phyloP scores from a whole-genome alignment of 2,113 vertebrate species.

The Heptranchias perlo region DNA sequence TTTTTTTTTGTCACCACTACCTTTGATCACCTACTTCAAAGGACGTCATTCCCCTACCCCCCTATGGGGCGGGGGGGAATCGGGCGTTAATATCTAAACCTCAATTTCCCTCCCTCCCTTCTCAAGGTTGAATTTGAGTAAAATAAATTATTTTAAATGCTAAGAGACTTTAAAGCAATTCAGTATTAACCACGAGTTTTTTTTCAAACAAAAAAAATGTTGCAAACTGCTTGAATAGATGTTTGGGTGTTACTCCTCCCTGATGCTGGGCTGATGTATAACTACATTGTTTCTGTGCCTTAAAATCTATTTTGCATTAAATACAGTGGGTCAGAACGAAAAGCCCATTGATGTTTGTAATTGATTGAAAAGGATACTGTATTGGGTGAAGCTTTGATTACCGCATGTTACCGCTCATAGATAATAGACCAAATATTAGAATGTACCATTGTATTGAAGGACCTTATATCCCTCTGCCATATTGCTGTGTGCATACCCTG shows the following conservation, averaged over 20 bases:
- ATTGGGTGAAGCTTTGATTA: conserved; percentile 9
- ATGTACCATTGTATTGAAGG: not conserved
- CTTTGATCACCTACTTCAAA: not conserved
- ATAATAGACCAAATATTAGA: conserved; percentile 18
- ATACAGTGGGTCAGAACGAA: not conserved
- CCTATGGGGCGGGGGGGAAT: not conserved
- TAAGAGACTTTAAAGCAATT: not conserved
- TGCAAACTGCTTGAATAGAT: conserved; percentile 10
- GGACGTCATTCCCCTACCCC: not conserved
- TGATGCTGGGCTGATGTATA: conserved; percentile 9
- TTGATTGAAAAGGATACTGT: not conserved
- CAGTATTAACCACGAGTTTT: conserved; percentile 13
- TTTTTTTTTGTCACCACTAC: not conserved
- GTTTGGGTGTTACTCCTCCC: not conserved
- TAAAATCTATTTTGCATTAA: conserved; percentile 27
- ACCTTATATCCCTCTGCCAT: not conserved
- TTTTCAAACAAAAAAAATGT: not conserved
- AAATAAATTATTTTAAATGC: not conserved
- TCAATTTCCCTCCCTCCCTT: not conserved
- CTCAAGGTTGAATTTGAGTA: not conserved
- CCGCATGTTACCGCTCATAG: not conserved
- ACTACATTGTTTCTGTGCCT: conserved; percentile 31
- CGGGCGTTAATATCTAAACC: not conserved
- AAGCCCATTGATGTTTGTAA: not conserved
- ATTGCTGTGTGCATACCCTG: not conserved